Evolutionary conservation across 2,797 vertebrate genomes (phyloP).

Genomic region (Tolypeutes matacus): DNA sequence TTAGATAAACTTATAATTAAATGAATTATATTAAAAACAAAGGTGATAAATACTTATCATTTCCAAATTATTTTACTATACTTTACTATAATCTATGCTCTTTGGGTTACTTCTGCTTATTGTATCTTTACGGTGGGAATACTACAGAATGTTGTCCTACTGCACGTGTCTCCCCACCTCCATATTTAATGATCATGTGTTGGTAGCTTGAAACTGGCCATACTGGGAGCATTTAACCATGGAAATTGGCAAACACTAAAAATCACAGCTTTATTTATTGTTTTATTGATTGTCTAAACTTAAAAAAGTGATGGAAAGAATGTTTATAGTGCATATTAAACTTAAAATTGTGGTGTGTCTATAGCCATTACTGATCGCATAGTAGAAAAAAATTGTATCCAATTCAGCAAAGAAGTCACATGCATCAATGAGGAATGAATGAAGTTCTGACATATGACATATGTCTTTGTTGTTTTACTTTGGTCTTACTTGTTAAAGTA

Average conservation of each 20-base stretch:
- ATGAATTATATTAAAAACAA: conserved; percentile 10
- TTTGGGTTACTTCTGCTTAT: background rate
- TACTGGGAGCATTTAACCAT: background rate
- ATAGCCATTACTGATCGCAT: background rate
- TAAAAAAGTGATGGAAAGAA: background rate
- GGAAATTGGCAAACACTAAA: background rate
- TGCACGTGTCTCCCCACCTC: background rate
- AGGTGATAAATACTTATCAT: background rate
- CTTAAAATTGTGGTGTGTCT: background rate
- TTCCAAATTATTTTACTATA: background rate
- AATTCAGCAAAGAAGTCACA: background rate
- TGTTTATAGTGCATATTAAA: background rate
- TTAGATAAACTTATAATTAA: conserved; percentile 9
- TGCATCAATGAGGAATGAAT: background rate
- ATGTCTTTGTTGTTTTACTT: conserved; percentile 1
- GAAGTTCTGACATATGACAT: background rate
- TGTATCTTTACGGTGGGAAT: background rate
- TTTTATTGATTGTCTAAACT: background rate
- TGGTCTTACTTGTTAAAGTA: conserved; percentile 25
- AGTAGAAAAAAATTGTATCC: too few species aligned
- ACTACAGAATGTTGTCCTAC: background rate
- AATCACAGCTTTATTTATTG: background rate
- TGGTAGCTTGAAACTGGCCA: background rate
- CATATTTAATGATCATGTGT: background rate
- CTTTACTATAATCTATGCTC: background rate